Conservation (phyloP, 2,888 invertebrate species). For the Ormia ochracea region DNA sequence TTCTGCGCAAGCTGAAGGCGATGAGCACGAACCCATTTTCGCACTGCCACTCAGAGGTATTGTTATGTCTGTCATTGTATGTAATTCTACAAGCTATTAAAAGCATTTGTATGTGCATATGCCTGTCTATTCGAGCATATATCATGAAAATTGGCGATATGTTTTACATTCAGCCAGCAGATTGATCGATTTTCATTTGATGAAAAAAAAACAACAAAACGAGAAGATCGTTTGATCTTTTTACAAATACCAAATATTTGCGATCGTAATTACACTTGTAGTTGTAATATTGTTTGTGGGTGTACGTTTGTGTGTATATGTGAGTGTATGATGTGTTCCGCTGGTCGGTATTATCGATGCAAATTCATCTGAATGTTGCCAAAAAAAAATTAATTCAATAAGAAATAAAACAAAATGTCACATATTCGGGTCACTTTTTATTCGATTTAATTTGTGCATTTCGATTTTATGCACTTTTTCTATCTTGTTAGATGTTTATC, state of each 20-base stretch:
- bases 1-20: conserved; percentile 73
- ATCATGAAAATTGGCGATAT: conserved; percentile 6
- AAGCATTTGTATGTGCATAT: background rate
- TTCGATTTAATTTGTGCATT: background rate
- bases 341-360: background rate
- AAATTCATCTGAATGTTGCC: conserved; percentile 40
- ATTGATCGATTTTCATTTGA: conserved; percentile 21
- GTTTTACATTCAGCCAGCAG: background rate
- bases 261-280: background rate
- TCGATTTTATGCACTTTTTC: background rate
- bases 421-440: conserved; percentile 34
- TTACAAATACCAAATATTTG: conserved; percentile 44
- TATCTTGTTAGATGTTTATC: conserved; percentile 81
- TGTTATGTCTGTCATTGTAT: conserved; percentile 55
- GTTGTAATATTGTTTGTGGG: background rate
- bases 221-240: conserved; percentile 41
- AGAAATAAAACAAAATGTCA: background rate
- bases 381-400: conserved; percentile 22
- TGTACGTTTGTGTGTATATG: background rate
- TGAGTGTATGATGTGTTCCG: too few species aligned
- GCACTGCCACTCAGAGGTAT: conserved; percentile 82
- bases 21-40: conserved; percentile 76
- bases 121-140: background rate
- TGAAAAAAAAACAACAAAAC: conserved; percentile 20
- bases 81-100: background rate